phyloP scores from a whole-genome alignment of 2,113 vertebrate species.

The Apteryx owenii region DNA sequence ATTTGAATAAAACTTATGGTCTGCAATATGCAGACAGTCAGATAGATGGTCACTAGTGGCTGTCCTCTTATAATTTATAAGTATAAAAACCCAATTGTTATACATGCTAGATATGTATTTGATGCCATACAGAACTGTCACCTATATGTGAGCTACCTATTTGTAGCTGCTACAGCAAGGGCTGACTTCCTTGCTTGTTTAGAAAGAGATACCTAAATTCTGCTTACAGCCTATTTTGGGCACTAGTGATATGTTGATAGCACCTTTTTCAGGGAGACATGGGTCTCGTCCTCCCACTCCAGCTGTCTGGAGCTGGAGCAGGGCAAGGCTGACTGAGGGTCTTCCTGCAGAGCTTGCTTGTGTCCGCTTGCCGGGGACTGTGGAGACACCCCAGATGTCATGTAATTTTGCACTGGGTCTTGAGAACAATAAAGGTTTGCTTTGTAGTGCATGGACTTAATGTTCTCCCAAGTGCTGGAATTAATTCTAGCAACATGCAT shows the following conservation, averaged over 20 bases:
- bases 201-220: neutral
- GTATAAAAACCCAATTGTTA: neutral
- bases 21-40: neutral
- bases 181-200: neutral
- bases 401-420: neutral
- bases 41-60: neutral
- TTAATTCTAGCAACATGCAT: neutral
- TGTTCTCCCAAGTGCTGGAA: neutral
- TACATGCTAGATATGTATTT: neutral
- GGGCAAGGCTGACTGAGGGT: neutral
- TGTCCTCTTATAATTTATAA: neutral
- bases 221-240: neutral
- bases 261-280: rapidly evolving
- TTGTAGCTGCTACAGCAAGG: neutral
- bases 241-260: rapidly evolving
- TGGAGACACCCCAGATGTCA: neutral
- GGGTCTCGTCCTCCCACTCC: neutral
- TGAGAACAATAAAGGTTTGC: neutral
- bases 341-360: neutral
- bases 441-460: rapidly evolving
- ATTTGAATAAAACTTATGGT: neutral
- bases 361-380: neutral
- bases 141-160: neutral
- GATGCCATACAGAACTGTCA: neutral
- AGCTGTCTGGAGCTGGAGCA: neutral